Evolutionary conservation across 2,888 invertebrate genomes (phyloP).

Genomic region (Caenorhabditis wallacei): DNA sequence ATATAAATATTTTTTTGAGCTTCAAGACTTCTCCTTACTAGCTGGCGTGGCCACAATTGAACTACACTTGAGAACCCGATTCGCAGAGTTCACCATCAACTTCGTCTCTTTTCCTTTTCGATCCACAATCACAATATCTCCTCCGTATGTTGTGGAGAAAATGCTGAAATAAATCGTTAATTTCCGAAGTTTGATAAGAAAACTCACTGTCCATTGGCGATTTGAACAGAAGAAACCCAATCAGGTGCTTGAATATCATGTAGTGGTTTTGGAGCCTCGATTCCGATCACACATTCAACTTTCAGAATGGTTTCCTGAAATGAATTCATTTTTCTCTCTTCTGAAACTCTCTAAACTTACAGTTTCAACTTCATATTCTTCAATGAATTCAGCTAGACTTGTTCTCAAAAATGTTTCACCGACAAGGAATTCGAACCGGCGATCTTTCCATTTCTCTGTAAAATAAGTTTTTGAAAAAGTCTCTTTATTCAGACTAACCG

Average conservation of each 20-base stretch:
- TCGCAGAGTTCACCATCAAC: conserved; percentile 50
- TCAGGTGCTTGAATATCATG: conserved; percentile 96
- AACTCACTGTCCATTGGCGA: conserved; percentile 73
- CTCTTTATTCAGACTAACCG: conserved; percentile 67
- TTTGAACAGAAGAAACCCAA: conserved; percentile 92
- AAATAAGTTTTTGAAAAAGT: not conserved
- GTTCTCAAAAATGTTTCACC: conserved; percentile 78
- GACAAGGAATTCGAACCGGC: conserved; percentile 80
- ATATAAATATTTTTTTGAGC: not conserved
- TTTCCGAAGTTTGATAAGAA: not conserved
- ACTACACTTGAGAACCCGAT: conserved; percentile 65
- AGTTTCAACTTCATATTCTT: conserved; percentile 74
- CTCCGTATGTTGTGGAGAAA: conserved; percentile 79
- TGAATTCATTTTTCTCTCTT: not conserved
- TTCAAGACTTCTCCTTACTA: conserved; percentile 55
- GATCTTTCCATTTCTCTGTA: conserved; percentile 76
- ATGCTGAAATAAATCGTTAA: conserved; percentile 69
- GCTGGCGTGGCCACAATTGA: conserved; percentile 57
- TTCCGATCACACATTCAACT: conserved; percentile 93
- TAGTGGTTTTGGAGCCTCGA: conserved; percentile 93
- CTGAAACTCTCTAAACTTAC: conserved; percentile 28
- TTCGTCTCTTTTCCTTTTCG: conserved; percentile 69
- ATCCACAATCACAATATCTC: conserved; percentile 77
- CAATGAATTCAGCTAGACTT: conserved; percentile 78
- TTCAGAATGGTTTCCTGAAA: conserved; percentile 89